Evolutionary conservation across 2,113 vertebrate species (phyloP).

Genomic region (Platysternon megacephalum): DNA sequence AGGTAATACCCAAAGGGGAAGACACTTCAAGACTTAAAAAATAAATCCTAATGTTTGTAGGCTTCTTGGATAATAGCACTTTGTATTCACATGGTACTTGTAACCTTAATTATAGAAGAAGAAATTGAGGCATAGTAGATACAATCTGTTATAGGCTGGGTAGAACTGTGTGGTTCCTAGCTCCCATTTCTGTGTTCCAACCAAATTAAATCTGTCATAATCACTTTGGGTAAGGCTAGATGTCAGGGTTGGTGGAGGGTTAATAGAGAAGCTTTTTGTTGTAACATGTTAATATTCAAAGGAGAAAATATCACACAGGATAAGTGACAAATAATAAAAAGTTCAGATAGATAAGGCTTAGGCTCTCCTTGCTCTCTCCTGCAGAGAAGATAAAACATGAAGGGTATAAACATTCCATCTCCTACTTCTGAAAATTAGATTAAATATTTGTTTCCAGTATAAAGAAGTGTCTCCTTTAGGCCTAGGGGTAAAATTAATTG

Average conservation of each 20-base stretch:
- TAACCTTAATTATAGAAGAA: background rate
- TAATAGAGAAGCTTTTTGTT: background rate
- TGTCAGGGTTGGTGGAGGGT: background rate
- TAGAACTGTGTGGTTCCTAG: background rate
- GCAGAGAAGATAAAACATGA: rapidly evolving
- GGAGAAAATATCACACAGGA: background rate
- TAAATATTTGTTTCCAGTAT: background rate
- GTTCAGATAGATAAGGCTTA: background rate
- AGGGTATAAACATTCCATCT: background rate
- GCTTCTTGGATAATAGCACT: background rate
- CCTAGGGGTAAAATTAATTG: background rate
- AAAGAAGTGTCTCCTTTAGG: background rate
- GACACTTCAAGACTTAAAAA: background rate
- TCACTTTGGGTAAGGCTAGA: background rate
- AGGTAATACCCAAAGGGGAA: background rate
- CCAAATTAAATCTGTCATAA: background rate
- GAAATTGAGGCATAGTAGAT: background rate
- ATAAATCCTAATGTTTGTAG: background rate
- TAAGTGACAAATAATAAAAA: background rate
- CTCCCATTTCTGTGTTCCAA: background rate
- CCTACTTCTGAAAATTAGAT: background rate
- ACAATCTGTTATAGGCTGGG: background rate
- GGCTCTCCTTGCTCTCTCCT: background rate
- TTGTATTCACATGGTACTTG: background rate
- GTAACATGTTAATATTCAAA: background rate